These are phyloP conservation scores for Phenganax marumi DNA, from an alignment of 92 coral and sea anemone species.

Conservation along the genomic window DNA sequence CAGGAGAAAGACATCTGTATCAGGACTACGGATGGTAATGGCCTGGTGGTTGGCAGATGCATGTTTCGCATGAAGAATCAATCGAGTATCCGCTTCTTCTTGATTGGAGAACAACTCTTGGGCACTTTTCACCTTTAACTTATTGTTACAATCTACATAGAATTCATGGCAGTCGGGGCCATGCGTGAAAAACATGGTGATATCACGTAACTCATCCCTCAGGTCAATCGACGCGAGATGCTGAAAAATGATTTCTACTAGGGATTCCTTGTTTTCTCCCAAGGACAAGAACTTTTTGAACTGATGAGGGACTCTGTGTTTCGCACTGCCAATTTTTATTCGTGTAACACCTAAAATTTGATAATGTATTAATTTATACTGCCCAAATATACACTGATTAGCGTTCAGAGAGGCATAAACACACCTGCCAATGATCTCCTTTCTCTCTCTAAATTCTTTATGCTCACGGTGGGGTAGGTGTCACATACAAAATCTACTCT, in stretches of 20 bases:
- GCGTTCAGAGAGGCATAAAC: no score
- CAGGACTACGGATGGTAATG: not conserved
- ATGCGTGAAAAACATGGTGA: conserved; percentile 1
- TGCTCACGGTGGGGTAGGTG: conserved; percentile 23
- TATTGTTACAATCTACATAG: not conserved
- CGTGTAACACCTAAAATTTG: no score
- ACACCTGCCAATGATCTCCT: no score
- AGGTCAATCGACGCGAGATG: not conserved
- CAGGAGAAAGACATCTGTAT: not conserved
- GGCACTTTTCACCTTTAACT: not conserved
- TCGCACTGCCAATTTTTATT: not conserved
- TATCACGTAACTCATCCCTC: no score
- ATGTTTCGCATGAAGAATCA: conserved; percentile 1
- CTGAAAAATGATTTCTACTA: conserved; percentile 16
- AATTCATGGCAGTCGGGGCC: not conserved
- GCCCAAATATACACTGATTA: no score
- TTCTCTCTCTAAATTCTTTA: conserved; percentile 14
- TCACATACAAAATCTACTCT: conserved; percentile 28
- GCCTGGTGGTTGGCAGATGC: not conserved
- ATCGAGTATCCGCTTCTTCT: not conserved
- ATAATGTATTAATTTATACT: no score
- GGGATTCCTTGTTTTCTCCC: conserved; percentile 17
- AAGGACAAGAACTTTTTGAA: conserved; percentile 18
- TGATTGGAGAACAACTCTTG: not conserved
- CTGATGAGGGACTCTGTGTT: conserved; percentile 17